A percentile compares a stretch with the other conserved stretches of the same genome.
phyloP scores from a whole-genome alignment of 2,113 vertebrate genomes.

The Rhinolophus ferrumequinum region DNA sequence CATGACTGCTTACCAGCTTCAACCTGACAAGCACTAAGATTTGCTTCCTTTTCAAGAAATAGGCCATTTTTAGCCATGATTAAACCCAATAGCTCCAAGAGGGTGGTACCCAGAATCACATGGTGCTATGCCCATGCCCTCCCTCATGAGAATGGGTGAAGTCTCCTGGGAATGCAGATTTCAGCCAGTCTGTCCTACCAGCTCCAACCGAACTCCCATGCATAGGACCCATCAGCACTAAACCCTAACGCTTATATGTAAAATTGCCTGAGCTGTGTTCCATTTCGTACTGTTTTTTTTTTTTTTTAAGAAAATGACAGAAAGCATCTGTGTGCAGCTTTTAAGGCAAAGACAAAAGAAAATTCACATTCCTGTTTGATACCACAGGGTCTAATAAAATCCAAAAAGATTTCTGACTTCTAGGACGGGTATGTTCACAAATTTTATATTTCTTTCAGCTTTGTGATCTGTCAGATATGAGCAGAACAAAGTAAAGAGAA shows the following conservation, averaged over 20 bases:
- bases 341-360: slow-evolving; percentile 34
- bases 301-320: background rate
- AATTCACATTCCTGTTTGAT: background rate
- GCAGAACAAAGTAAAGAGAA: background rate
- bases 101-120: background rate
- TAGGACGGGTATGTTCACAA: background rate
- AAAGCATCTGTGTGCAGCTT: background rate
- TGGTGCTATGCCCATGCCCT: background rate
- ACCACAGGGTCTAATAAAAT: slow-evolving; percentile 9
- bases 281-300: background rate
- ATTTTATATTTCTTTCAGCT: slow-evolving; percentile 28
- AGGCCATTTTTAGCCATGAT: background rate
- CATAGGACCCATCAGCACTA: too few species aligned
- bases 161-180: fast-evolving
- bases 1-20: background rate
- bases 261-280: background rate
- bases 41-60: background rate
- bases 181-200: background rate
- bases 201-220: background rate
- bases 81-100: background rate
- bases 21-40: background rate
- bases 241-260: background rate
- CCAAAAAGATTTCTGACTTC: slow-evolving; percentile 30
- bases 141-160: background rate
- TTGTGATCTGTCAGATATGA: slow-evolving; percentile 26